Percentiles rank a stretch among this genome's conserved stretches.
These are phyloP conservation scores for Egretta garzetta DNA, from an alignment of 2,113 vertebrate species.

Conservation along the genomic window DNA sequence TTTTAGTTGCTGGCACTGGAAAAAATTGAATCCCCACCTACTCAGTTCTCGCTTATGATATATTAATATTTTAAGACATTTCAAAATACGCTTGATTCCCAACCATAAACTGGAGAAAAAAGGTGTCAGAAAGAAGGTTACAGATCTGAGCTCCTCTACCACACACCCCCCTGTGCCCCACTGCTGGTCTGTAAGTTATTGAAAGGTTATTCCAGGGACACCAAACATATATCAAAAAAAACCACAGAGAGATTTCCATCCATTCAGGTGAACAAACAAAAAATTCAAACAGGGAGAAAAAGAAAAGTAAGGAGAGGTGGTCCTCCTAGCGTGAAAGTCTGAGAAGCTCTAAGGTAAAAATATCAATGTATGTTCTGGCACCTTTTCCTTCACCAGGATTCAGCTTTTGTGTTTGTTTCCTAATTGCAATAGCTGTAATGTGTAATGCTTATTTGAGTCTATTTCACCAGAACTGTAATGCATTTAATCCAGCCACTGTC, in stretches of 20 bases:
- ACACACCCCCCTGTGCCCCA: not conserved
- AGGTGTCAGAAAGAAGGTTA: not conserved
- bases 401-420: not conserved
- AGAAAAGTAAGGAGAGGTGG: not conserved
- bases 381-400: not conserved
- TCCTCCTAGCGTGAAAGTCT: not conserved
- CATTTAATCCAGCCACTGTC: not conserved
- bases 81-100: conserved; percentile 25
- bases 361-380: not conserved
- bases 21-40: conserved; percentile 15
- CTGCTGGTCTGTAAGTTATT: not conserved
- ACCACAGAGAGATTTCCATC: not conserved
- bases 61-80: conserved; percentile 52
- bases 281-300: not conserved
- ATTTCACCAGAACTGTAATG: not conserved
- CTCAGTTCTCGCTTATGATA: not conserved
- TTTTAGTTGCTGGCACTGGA: not conserved
- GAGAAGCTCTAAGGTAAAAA: not conserved
- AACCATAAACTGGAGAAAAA: not conserved
- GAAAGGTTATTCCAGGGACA: not conserved
- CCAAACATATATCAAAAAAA: not conserved
- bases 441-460: not conserved
- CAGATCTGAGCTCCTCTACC: not conserved
- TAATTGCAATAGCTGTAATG: not conserved
- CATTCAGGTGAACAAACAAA: not conserved